These are phyloP conservation scores for Rhipidura dahli DNA, from an alignment of 2,113 vertebrate genomes.

Conservation along the genomic window DNA sequence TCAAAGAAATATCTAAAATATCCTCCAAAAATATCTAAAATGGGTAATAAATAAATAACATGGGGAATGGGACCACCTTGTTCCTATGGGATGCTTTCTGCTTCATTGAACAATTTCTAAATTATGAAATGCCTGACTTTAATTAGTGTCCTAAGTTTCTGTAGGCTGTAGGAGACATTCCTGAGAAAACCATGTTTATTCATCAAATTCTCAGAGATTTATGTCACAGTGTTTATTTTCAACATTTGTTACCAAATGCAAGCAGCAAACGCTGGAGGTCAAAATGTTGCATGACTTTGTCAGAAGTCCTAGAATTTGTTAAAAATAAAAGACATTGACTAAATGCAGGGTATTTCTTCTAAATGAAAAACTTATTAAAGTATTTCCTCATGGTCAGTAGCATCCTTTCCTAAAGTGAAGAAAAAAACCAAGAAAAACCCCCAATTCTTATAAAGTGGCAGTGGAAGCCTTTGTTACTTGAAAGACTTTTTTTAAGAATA, in stretches of 20 bases:
- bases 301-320: background rate
- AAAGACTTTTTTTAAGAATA: background rate
- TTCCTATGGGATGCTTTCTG: background rate
- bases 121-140: background rate
- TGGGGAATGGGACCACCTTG: background rate
- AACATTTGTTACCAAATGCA: background rate
- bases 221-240: background rate
- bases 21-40: background rate
- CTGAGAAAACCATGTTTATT: background rate
- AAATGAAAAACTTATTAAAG: background rate
- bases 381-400: background rate
- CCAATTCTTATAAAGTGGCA: background rate
- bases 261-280: background rate
- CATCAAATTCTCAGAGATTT: background rate
- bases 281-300: background rate
- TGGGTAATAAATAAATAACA: background rate
- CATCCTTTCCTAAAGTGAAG: background rate
- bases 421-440: fast-evolving
- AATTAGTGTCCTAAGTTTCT: background rate
- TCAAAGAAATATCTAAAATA: too few species aligned
- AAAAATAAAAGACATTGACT: background rate
- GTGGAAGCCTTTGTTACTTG: background rate
- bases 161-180: background rate
- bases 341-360: background rate
- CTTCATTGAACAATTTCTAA: background rate